Evolutionary conservation across 1,140 invertebrate species (phyloP), one percentile per base, ranked within the genome.

Genomic region (Nasonia longicornis): DNA sequence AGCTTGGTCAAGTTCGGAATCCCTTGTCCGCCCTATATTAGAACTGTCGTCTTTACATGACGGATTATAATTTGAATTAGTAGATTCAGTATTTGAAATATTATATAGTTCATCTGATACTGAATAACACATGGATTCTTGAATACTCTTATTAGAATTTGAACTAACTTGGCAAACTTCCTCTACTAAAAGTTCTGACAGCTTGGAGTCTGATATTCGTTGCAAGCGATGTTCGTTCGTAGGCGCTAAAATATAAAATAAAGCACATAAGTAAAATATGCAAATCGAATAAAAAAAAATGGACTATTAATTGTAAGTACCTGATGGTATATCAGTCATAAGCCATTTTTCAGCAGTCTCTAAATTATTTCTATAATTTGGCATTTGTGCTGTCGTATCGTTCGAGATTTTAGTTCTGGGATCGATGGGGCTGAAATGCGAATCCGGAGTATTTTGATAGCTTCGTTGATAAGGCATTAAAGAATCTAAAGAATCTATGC

Each of bases 391-490:
- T 20, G n/a, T 38, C 8, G 45, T n/a, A 16, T 70, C 45, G 12
- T 72, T 52, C 12, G 20, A n/a, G 8, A 35, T 12, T 58, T 71
- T 71, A 4, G 66, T 64, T 22, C 64, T 70, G 2, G 69, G 29
- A 29, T 72, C 69, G 8, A 70, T 14, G 22, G 80, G 12, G 64
- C 38, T 77, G 16, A 81, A 70, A 77, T 76, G 89, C 20, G 90
- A 89, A 67, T 90, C 88, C 0, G 87, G 87, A 8, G 89, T 26
- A 66, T 89, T 87, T 71, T 90, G 88, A 22, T 89, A 85, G 0
- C 87, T 90, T 35, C 89, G 89, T 31, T 90, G 89, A 70, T 86
- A 91, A 3, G 89, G 89, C 90, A 90, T 91, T 6, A 88, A 87
- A 1, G 90, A 90, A 79, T 91, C 89, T 0, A 90, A 83, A 80